Percentiles rank a stretch among this genome's conserved stretches.
Conservation (phyloP, 2,797 vertebrate species). For the Tokudaia tokunoshimensis region DNA sequence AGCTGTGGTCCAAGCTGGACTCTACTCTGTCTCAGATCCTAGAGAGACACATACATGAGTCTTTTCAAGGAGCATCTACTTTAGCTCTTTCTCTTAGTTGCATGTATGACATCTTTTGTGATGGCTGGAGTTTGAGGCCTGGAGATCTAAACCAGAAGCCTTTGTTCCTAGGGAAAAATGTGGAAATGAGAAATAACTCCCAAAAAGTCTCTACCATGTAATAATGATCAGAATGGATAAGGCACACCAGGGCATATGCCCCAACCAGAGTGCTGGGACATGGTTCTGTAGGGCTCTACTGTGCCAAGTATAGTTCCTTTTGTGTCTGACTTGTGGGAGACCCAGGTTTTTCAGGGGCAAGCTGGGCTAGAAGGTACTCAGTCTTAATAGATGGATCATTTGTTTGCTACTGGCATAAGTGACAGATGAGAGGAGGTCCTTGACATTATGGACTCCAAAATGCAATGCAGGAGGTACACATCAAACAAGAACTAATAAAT, state of each 20-base stretch:
- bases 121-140: background rate
- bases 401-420: background rate
- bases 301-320: background rate
- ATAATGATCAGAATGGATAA: background rate
- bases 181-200: background rate
- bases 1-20: no score
- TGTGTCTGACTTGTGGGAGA: background rate
- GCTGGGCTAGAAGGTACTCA: background rate
- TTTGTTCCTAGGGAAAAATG: background rate
- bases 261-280: background rate
- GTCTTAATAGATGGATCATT: background rate
- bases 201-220: background rate
- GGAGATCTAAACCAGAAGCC: slow-evolving; percentile 1
- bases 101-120: background rate
- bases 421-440: background rate
- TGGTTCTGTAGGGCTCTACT: background rate
- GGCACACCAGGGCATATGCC: rapidly evolving
- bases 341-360: background rate
- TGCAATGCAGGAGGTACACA: background rate
- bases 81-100: slow-evolving; percentile 10
- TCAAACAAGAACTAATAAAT: background rate
- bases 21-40: background rate
- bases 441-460: background rate
- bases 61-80: background rate
- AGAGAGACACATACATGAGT: background rate